Percentiles rank a stretch among this genome's conserved stretches.
phyloP scores from a whole-genome alignment of 2,888 invertebrate species.

The Leptopilina drosophilae region DNA sequence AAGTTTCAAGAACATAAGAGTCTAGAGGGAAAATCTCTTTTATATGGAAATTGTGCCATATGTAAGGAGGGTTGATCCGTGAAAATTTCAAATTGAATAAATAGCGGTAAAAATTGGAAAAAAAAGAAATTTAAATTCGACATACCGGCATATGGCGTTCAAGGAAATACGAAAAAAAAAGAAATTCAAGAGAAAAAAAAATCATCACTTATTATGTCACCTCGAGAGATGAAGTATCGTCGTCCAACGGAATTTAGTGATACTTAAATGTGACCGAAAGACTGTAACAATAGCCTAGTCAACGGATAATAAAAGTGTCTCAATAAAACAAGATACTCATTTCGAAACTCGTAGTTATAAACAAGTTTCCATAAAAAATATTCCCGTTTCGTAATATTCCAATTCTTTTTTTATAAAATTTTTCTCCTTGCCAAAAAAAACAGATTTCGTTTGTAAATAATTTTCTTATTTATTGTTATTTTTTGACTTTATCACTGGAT shows the following conservation, averaged over 20 bases:
- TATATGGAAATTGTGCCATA: no score
- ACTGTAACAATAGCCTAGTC: slow-evolving; percentile 24
- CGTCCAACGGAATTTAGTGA: slow-evolving; percentile 25
- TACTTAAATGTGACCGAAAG: slow-evolving; percentile 28
- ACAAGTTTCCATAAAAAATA: slow-evolving; percentile 1
- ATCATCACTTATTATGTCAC: slow-evolving; percentile 27
- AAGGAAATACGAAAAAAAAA: slow-evolving; percentile 9
- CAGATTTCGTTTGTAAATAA: no score
- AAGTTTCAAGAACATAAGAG: neutral
- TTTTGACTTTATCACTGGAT: no score
- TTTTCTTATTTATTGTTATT: no score
- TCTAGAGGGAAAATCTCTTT: no score
- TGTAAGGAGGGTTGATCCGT: no score
- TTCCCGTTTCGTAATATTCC: neutral
- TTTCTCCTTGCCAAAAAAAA: neutral
- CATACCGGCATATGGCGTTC: slow-evolving; percentile 3
- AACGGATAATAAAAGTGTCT: slow-evolving; percentile 33
- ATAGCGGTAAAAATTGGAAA: slow-evolving; percentile 3
- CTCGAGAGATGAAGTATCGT: neutral
- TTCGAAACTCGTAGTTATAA: slow-evolving; percentile 12
- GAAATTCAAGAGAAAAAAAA: neutral
- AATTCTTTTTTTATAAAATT: neutral
- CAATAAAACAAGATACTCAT: slow-evolving; percentile 18
- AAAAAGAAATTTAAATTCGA: slow-evolving; percentile 1
- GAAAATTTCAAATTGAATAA: neutral